These are phyloP conservation scores for Scytalopus superciliaris DNA, from an alignment of 2,113 vertebrate species.

Conservation along the genomic window DNA sequence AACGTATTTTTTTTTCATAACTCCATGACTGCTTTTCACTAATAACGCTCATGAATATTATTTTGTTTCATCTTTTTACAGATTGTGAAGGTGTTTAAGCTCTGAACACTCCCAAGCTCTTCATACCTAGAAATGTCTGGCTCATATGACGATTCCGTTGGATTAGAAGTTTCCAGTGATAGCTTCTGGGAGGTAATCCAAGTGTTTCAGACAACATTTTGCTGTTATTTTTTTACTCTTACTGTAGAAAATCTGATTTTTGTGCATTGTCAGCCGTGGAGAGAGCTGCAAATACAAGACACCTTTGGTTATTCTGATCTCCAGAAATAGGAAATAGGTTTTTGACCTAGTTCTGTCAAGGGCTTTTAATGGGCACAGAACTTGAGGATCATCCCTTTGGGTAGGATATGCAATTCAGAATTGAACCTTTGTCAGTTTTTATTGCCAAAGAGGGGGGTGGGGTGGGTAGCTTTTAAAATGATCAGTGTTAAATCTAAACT, in stretches of 20 bases:
- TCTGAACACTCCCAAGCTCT: neutral
- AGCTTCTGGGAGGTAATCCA: slow-evolving; percentile 97
- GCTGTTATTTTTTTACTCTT: neutral
- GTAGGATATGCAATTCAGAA: neutral
- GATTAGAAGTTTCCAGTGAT: slow-evolving; percentile 93
- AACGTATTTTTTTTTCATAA: neutral
- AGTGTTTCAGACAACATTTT: neutral
- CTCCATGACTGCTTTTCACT: neutral
- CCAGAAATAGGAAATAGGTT: neutral
- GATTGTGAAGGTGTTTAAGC: slow-evolving; percentile 41
- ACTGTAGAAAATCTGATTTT: neutral
- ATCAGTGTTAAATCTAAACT: neutral
- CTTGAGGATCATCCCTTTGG: neutral
- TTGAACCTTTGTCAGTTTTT: neutral
- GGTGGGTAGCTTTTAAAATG: neutral
- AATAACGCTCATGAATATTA: neutral
- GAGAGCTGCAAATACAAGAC: neutral
- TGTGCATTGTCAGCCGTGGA: neutral
- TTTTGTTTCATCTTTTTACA: neutral
- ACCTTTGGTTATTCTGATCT: neutral
- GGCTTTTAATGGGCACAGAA: neutral
- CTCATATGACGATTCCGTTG: slow-evolving; percentile 85
- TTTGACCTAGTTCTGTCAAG: neutral
- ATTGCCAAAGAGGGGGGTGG: neutral
- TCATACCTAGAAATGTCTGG: slow-evolving; percentile 84